A percentile compares a stretch with the other conserved stretches of the same genome.
Conservation (phyloP, 2,113 vertebrate species). For the Nicator chloris region DNA sequence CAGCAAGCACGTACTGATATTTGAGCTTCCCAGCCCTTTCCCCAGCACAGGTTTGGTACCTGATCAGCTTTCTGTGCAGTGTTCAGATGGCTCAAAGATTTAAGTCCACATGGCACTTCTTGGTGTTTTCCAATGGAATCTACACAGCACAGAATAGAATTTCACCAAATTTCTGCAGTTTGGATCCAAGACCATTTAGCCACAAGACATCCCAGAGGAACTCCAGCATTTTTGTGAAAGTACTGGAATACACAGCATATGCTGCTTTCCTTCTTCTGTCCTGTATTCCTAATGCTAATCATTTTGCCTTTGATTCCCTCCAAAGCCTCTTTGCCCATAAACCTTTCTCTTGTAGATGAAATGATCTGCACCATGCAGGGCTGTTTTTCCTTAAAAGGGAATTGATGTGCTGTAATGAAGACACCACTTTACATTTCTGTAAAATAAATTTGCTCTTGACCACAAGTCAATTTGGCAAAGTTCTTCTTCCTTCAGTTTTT, state of each 20-base stretch:
- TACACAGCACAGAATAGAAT: neutral
- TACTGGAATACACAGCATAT: neutral
- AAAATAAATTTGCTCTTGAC: neutral
- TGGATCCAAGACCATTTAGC: neutral
- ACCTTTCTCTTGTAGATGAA: neutral
- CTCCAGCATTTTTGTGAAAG: neutral
- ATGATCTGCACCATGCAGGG: neutral
- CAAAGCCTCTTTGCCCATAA: neutral
- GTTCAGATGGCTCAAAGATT: neutral
- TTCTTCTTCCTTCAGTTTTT: neutral
- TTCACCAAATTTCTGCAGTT: neutral
- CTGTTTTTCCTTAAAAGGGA: neutral
- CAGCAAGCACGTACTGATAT: neutral
- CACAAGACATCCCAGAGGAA: neutral
- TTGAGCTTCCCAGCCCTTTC: neutral
- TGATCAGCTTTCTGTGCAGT: neutral
- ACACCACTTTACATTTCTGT: neutral
- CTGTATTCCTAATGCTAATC: neutral
- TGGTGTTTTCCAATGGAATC: neutral
- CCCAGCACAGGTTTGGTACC: neutral
- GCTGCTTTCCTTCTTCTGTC: neutral
- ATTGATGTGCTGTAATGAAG: neutral
- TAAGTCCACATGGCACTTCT: neutral
- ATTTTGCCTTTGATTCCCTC: neutral
- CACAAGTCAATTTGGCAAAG: neutral